phyloP scores from a whole-genome alignment of 1,140 invertebrate genomes.

The Platorchestia sp. region DNA sequence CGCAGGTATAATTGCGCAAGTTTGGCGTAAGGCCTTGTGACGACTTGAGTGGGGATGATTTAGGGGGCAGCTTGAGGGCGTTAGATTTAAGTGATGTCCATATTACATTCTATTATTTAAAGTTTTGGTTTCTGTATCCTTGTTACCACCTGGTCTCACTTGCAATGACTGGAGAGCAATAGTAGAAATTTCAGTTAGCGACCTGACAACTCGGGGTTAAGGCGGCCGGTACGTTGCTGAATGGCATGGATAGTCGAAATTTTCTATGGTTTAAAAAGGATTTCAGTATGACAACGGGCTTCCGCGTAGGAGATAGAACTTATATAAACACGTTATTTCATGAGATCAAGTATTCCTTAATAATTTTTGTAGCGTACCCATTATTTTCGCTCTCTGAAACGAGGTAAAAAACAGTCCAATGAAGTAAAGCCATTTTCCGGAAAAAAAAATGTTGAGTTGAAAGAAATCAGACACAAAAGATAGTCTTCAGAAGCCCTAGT shows the following conservation, averaged over 20 bases:
- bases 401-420: no score
- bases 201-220: not conserved
- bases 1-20: not conserved
- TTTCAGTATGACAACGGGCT: not conserved
- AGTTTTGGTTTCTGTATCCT: not conserved
- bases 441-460: no score
- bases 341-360: no score
- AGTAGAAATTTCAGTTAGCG: not conserved
- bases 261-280: not conserved
- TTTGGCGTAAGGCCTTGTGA: not conserved
- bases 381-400: no score
- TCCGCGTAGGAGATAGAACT: not conserved
- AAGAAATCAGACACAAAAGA: no score
- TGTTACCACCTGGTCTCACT: not conserved
- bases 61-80: not conserved
- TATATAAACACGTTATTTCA: not conserved
- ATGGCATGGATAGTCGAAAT: not conserved
- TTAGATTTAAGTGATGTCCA: not conserved
- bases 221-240: not conserved
- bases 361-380: no score
- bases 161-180: not conserved
- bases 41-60: not conserved
- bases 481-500: no score
- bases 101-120: not conserved
- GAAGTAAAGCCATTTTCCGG: no score